Conservation (phyloP, 92 coral and sea anemone genomes). For the Epizoanthus illoricatus region DNA sequence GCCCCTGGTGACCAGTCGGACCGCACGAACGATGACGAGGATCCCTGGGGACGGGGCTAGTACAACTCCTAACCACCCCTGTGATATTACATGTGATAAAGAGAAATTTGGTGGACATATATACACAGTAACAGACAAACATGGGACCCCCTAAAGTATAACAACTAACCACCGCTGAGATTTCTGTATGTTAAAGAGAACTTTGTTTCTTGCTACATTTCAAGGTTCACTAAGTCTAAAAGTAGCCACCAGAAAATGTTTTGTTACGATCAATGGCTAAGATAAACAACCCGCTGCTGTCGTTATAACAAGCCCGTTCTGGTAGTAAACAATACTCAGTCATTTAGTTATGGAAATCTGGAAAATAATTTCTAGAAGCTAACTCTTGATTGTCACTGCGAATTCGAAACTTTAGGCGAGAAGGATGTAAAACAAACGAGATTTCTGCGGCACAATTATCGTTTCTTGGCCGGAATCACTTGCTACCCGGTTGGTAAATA, state of each 20-base stretch:
- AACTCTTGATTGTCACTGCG: too few relatives aligned
- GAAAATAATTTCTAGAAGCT: not conserved
- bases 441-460: too few relatives aligned
- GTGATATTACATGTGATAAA: too few relatives aligned
- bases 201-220: not conserved
- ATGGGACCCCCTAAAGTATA: too few relatives aligned
- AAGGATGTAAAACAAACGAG: not conserved
- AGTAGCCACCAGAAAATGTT: conserved; percentile 35
- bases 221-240: conserved; percentile 4
- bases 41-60: too few relatives aligned
- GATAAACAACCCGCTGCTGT: conserved; percentile 35
- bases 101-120: too few relatives aligned
- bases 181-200: too few relatives aligned
- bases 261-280: conserved; percentile 1
- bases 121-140: too few relatives aligned
- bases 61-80: too few relatives aligned
- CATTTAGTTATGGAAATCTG: not conserved
- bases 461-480: not conserved
- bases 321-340: not conserved
- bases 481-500: not conserved
- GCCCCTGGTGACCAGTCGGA: too few relatives aligned
- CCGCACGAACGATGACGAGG: too few relatives aligned
- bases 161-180: too few relatives aligned
- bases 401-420: not conserved
- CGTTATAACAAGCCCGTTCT: conserved; percentile 19